Base-by-base conservation (phyloP, 2,113 vertebrate species). In the Thomomys bottae region DNA sequence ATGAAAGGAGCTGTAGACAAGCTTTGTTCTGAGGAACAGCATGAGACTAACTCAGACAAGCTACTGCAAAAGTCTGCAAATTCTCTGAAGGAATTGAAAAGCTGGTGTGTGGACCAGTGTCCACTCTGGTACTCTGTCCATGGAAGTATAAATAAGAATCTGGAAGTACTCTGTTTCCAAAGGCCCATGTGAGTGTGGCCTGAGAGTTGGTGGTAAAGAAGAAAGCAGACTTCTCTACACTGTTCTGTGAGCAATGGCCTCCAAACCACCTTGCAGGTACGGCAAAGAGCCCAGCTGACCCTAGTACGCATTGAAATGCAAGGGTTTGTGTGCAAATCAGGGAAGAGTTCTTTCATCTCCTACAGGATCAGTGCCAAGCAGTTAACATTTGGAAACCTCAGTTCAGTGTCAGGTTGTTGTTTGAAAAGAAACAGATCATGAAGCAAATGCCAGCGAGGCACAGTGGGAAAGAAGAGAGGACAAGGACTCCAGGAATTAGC, bases 321-420 rank as follows among this genome's bases (percentile, higher is more conserved):
- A 95, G 71, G 6, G 72, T 77, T 95, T 70, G 54, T 95, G 83
- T 93, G 94, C 91, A 94, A 92, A 91, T 76, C 75, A 92, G 73
- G 82, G 77, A 80, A 75, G 80, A 84, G 77, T 94, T 77, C 90
- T 93, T 88, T 94, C 83, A 93, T 90, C 84, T 93, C 86, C 91
- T 78, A 34, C 42, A 94, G 95, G 92, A 88, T 26, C 4, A 0
- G n/a, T 95, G 96, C 96, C 95, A 95, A 49, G 49, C 88, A 95
- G 84, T 90, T 95, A 94, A 94, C 95, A 94, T 96, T 96, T 96
- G 92, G 90, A 96, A 96, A 94, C 77, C 80, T 94, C 82, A 87
- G 79, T 38, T 88, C 71, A 0, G 83, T 92, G 94, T 93, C 88
- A 89, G 93, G 89, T 84, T 7, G 0, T 96, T 94, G 90, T 95